Base-by-base conservation (phyloP, 2,888 invertebrate genomes). In the Sinopyrophorus schimmeli region DNA sequence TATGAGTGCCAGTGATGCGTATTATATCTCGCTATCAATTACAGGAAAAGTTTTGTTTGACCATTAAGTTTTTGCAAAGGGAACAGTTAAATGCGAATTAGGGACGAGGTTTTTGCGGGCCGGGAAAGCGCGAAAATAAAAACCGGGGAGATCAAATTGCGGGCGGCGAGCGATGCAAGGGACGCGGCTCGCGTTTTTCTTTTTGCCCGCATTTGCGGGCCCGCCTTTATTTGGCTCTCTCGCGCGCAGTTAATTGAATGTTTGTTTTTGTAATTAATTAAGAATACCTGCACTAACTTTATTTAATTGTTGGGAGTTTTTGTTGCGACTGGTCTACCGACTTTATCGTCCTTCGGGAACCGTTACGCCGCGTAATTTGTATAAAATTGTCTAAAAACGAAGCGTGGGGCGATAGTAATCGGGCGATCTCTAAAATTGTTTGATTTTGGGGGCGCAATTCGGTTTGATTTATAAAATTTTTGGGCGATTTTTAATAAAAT, bases 201-300 rank as follows among this genome's bases (percentile, higher is more conserved):
- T 16, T 12, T 16, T 9, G 14, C 7, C n/a, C 12, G n/a, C n/a
- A n/a, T n/a, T n/a, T 16, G 21, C 20, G 11, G 32, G 16, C 11
- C 24, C 10, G 39, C 27, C 17, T 38, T 38, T 38, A 38, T 38
- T 38, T 38, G 24, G n/a, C n/a, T 23, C 39, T 30, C 39, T 17
- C 1, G 39, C 17, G 39, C 10, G 24, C 31, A 31, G 41, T 41
- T 41, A 41, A 41, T 41, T 41, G 41, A 41, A 21, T 21, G 31
- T 41, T 41, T 41, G 31, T 30, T 41, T 41, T 41, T 41, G 28
- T 23, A 41, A 41, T 30, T 41, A 41, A 41, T 41, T 41, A 41
- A 31, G 41, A 31, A 41, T 21, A 31, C 23, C 31, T 41, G 35
- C 35, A 35, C 23, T 35, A 35, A 35, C 35, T 35, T 32, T 24